Evolutionary conservation across 2,113 vertebrate species (phyloP), one percentile per base, ranked within the genome.

Genomic region (Camelus bactrianus): DNA sequence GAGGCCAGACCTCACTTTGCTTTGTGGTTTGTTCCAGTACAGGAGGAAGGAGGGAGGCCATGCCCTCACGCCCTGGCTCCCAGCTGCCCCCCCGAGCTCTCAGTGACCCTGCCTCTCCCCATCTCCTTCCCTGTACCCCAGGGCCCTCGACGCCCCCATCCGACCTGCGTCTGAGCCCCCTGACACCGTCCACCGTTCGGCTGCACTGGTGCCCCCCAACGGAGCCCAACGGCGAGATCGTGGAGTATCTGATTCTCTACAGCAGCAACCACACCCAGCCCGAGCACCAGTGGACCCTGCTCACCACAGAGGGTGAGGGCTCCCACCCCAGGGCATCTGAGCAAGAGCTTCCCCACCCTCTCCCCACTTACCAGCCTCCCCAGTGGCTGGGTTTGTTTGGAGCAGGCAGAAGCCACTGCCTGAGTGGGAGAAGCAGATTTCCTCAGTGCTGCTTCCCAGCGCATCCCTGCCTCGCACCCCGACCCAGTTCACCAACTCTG

Each of bases 181-280:
- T 99, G 97, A 99, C 99, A 67, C 99, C 99, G 0, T 99, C 99
- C 0, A 99, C 99, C 0, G 99, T 99, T 19, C 98, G 99, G 98
- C 99, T 99, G 97, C 99, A 99, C 98, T 99, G 99, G 99, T 99
- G 99, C 89, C 99, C 99, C 50, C 99, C 99, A 0, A 97, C 98
- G 4, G 99, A 99, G 97, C 99, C 99, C 46, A 99, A 99, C 0
- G 99, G 99, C 17, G 99, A 99, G 97, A 99, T 99, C 3, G 97
- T 99, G 97, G 99, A 99, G 97, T 99, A 99, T 95, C 98, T 98
- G 91, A 99, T 99, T 95, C 98, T 99, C 7, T 99, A 99, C 96
- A 99, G 99, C 0, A 98, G 97, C 97, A 99, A 99, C 97, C 97
- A 99, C 96, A 99, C 99, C 0, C 99, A 99, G 95, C 99, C 99